Base-by-base conservation (phyloP, 2,888 invertebrate species). In the Serripes groenlandicus region DNA sequence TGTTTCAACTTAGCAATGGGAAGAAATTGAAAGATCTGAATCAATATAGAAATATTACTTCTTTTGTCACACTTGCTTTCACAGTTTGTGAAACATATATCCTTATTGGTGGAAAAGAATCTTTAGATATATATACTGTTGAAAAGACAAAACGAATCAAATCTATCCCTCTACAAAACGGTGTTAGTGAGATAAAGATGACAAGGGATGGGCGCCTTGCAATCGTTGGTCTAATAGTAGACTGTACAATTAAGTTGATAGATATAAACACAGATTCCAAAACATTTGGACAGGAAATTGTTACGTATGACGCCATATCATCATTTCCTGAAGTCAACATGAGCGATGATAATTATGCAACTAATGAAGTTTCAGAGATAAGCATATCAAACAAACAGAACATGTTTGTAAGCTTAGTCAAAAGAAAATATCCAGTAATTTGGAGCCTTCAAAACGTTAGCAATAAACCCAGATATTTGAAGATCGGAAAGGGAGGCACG, bases 191-290 rank as follows among this genome's bases (percentile, higher is more conserved):
- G 15, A 88, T 91, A 49, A 60, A 83, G 37, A 42, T 89, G 32
- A 88, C 91, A 1, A 28, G 68, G 2, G 91, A 92, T 77, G 88
- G 90, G 42, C 75, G 81, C 18, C 34, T 80, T 9, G 88, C 83
- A 23, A 90, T 89, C 52, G 81, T 90, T 23, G 92, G 91, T 34
- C 83, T 89, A 56, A 83, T 83, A 18, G 79, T 86, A 11, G 89
- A 88, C 74, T 91, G 92, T 71, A 72, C 80, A 23, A 90, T 92
- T 70, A 88, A 85, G 56, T 75, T 89, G 34, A 80, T 78, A 69
- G 85, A 87, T 42, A 72, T 84, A 0, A 73, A 77, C 42, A 68
- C 66, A 1, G 49, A 62, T 15, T 81, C 86, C 15, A 54, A 58
- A 11, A 86, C 86, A n/a, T 86, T 86, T 68, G 86, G 86, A 15